Conservation (phyloP, 2,888 invertebrate species). For the Cheilosia impressa region DNA sequence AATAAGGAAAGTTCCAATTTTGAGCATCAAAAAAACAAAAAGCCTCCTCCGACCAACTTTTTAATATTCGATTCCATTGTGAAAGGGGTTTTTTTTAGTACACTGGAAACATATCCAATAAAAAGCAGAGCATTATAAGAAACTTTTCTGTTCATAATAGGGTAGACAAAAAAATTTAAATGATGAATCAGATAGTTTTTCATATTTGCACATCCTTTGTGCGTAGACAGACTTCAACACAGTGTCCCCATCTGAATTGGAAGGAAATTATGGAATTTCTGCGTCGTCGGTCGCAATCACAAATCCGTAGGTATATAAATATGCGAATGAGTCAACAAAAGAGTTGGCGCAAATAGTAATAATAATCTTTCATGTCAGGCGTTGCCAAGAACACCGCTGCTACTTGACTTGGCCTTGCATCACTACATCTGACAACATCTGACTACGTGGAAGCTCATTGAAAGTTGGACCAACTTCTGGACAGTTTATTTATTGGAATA, state of each 20-base stretch:
- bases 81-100: no score
- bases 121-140: no score
- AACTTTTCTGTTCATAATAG: no score
- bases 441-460: neutral
- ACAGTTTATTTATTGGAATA: constrained; percentile 14
- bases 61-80: no score
- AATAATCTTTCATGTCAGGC: neutral
- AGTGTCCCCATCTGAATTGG: neutral
- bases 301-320: neutral
- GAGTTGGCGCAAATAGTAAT: neutral
- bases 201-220: neutral
- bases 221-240: neutral
- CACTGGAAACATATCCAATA: no score
- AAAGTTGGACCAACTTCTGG: constrained; percentile 18
- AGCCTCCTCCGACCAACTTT: no score
- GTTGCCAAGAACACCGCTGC: neutral
- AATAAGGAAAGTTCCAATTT: no score
- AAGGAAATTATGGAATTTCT: neutral
- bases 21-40: no score
- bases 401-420: neutral
- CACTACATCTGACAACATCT: neutral
- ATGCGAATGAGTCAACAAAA: constrained; percentile 1
- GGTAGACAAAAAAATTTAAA: no score
- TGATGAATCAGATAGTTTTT: constrained; percentile 5
- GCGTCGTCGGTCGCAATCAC: no score